Percentiles rank a stretch among this genome's conserved stretches.
phyloP scores from a whole-genome alignment of 2,888 invertebrate species.

The Bombylius major region DNA sequence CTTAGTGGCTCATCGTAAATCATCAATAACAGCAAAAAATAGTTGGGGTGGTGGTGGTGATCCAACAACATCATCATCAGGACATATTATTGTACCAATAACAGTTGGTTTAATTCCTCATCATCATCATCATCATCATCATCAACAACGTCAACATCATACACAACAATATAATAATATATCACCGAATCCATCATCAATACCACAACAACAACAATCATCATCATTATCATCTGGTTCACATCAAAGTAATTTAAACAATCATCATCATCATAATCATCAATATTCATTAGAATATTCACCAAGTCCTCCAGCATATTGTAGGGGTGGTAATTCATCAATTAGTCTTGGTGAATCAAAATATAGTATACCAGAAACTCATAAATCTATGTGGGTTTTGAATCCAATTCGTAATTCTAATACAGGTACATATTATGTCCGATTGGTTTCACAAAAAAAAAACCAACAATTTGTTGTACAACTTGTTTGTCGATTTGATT shows the following conservation, averaged over 20 bases:
- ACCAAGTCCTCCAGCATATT: conserved; percentile 1
- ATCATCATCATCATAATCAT: conserved; percentile 4
- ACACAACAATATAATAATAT: no score
- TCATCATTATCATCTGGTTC: neutral
- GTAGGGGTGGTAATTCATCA: conserved; percentile 1
- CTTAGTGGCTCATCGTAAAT: conserved; percentile 12
- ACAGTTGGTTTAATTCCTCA: conserved; percentile 10
- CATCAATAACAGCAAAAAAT: conserved; percentile 11
- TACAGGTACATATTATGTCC: conserved; percentile 41
- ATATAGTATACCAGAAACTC: conserved; percentile 16
- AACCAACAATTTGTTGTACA: neutral
- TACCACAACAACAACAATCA: no score
- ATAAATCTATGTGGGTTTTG: conserved; percentile 19
- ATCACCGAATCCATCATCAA: no score
- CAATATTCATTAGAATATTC: conserved; percentile 8
- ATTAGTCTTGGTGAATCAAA: conserved; percentile 12
- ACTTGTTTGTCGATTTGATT: no score
- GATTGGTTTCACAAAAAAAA: neutral
- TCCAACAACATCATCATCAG: neutral
- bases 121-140: conserved; percentile 6
- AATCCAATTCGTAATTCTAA: conserved; percentile 45
- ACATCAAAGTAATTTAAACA: neutral
- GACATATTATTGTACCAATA: conserved; percentile 13
- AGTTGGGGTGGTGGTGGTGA: conserved; percentile 6
- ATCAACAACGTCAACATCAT: neutral